Evolutionary conservation across 2,113 vertebrate genomes (phyloP).

Genomic region (Phaethornis superciliosus): DNA sequence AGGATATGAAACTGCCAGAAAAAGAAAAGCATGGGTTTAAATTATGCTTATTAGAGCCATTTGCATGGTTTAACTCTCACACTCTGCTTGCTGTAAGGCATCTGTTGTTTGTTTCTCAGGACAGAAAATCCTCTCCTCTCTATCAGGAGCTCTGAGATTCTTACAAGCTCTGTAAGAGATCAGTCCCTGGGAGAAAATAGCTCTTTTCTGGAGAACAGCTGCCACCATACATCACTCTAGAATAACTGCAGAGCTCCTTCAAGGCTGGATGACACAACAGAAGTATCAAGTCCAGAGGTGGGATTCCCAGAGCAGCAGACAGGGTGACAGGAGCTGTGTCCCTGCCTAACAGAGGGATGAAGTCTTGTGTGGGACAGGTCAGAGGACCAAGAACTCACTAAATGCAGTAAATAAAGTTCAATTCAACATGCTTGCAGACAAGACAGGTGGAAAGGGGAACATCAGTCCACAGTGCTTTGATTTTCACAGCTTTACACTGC

Average conservation of each 20-base stretch:
- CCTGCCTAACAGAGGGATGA: constrained; percentile 28
- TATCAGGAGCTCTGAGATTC: fast-evolving
- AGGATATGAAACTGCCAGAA: constrained; percentile 63
- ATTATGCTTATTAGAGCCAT: constrained; percentile 67
- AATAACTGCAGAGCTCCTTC: not conserved
- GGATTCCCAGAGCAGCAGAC: not conserved
- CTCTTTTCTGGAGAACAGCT: not conserved
- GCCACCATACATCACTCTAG: not conserved
- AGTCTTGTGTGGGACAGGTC: not conserved
- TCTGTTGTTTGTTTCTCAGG: not conserved
- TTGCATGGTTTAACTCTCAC: constrained; percentile 40
- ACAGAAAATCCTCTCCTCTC: not conserved
- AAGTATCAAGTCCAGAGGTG: not conserved
- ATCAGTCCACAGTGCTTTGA: fast-evolving
- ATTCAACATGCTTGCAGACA: not conserved
- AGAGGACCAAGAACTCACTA: not conserved
- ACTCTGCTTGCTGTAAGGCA: not conserved
- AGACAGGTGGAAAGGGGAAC: not conserved
- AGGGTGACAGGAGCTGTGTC: fast-evolving
- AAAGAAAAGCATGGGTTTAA: constrained; percentile 67
- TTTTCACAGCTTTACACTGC: fast-evolving
- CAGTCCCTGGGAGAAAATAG: not conserved
- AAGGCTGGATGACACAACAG: not conserved
- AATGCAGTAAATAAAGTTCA: not conserved
- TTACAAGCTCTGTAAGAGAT: not conserved